A percentile compares a stretch with the other conserved stretches of the same genome.
phyloP scores from a whole-genome alignment of 1,140 invertebrate species.

The Leptestheria dahalacensis region DNA sequence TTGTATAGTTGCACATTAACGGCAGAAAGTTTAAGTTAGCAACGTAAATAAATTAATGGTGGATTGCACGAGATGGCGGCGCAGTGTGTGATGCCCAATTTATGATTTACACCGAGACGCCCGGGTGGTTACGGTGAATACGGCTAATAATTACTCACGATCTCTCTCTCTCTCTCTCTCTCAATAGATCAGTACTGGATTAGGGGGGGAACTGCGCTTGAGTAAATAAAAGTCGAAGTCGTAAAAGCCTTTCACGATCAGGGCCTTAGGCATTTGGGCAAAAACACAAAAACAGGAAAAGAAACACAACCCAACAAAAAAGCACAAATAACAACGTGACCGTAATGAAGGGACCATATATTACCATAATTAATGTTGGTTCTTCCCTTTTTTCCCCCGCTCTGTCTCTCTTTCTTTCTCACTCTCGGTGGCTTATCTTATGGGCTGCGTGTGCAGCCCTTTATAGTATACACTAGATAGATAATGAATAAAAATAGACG shows the following conservation, averaged over 20 bases:
- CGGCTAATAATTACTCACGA: not conserved
- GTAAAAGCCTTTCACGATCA: too few species aligned
- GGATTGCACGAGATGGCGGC: too few species aligned
- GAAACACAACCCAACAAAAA: not conserved
- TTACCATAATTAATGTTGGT: not conserved
- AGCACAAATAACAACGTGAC: not conserved
- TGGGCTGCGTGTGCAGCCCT: not conserved
- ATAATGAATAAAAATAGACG: not conserved
- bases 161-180: too few species aligned
- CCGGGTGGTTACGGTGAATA: too few species aligned
- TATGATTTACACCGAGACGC: too few species aligned
- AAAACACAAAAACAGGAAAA: not conserved
- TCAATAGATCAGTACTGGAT: not conserved
- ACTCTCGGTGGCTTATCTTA: not conserved
- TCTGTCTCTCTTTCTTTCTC: too few species aligned
- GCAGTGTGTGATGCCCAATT: too few species aligned
- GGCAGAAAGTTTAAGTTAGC: too few species aligned
- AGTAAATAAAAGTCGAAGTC: not conserved
- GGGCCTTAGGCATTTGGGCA: too few species aligned
- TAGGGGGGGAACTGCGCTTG: not conserved
- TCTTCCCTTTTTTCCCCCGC: too few species aligned
- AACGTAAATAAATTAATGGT: too few species aligned
- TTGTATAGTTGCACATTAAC: too few species aligned
- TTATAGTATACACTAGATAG: not conserved
- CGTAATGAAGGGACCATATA: not conserved